Evolutionary conservation across 2,113 vertebrate species (phyloP).

Genomic region (Hypomesus transpacificus): DNA sequence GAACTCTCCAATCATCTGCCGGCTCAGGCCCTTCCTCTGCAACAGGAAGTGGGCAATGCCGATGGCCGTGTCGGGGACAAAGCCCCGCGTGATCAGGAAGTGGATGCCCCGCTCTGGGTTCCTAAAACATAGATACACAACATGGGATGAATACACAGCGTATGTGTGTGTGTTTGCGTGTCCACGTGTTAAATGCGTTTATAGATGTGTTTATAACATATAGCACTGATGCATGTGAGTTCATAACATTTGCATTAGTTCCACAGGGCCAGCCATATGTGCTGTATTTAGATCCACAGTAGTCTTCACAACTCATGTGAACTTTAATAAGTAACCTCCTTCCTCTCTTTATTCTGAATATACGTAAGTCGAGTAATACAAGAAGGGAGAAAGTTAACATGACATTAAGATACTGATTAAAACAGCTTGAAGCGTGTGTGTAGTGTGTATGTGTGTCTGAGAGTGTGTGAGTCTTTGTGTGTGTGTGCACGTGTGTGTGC

Average conservation of each 20-base stretch:
- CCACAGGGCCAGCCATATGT: no score
- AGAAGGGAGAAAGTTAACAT: no score
- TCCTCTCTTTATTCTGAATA: no score
- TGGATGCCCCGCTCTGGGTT: slow-evolving; percentile 97
- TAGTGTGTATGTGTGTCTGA: neutral
- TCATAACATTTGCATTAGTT: slow-evolving; percentile 8
- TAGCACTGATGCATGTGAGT: slow-evolving; percentile 7
- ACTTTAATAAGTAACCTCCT: no score
- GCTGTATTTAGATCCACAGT: no score
- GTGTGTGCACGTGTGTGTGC: slow-evolving; percentile 5
- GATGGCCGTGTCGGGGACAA: slow-evolving; percentile 95
- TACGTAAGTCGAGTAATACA: no score
- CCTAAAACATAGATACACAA: slow-evolving; percentile 65
- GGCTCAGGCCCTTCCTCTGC: slow-evolving; percentile 84
- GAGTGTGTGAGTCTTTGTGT: neutral
- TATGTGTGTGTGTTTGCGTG: slow-evolving; percentile 14
- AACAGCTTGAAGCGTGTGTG: no score
- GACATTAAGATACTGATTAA: no score
- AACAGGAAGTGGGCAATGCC: slow-evolving; percentile 97
- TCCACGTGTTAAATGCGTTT: neutral
- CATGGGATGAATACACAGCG: slow-evolving; percentile 7
- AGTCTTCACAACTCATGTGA: no score
- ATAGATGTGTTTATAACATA: neutral
- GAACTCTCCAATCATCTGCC: slow-evolving; percentile 79
- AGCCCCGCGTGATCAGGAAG: slow-evolving; percentile 95